These are phyloP conservation scores for Archegozetes longisetosus DNA, from an alignment of 1,140 invertebrate genomes.

Conservation along the genomic window DNA sequence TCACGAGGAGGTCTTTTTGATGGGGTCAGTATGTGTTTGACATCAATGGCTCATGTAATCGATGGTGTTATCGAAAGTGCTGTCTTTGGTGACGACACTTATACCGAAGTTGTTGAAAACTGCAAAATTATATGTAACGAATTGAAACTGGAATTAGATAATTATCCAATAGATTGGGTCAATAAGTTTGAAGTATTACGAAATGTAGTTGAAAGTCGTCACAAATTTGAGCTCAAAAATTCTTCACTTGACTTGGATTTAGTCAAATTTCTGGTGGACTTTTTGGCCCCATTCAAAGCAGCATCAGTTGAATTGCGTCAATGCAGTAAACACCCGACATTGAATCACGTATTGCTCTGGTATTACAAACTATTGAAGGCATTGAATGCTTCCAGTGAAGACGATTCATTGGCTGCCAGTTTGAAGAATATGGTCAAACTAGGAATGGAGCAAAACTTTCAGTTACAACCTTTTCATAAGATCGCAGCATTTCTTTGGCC, in stretches of 20 bases:
- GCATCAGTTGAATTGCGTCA: constrained; percentile 12
- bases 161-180: constrained; percentile 12
- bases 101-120: constrained; percentile 3
- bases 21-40: constrained; percentile 13
- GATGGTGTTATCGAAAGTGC: constrained; percentile 12
- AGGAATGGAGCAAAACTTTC: constrained; percentile 8
- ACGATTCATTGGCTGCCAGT: not conserved
- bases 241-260: constrained; percentile 8
- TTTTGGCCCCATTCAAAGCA: constrained; percentile 13
- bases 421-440: not conserved
- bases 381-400: not conserved
- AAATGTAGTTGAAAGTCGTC: not conserved
- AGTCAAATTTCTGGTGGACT: constrained; percentile 4
- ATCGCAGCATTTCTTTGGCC: constrained; percentile 19
- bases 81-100: constrained; percentile 1
- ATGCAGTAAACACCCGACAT: constrained; percentile 11
- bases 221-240: constrained; percentile 2
- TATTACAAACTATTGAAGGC: constrained; percentile 16
- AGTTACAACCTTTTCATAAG: constrained; percentile 14
- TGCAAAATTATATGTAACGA: constrained; percentile 2
- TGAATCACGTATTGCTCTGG: constrained; percentile 15
- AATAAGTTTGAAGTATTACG: constrained; percentile 11
- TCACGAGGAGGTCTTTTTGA: constrained; percentile 16
- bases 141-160: not conserved
- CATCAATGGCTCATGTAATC: constrained; percentile 16